Base-by-base conservation (phyloP, 2,113 vertebrate genomes). In the Triplophysa rosa region DNA sequence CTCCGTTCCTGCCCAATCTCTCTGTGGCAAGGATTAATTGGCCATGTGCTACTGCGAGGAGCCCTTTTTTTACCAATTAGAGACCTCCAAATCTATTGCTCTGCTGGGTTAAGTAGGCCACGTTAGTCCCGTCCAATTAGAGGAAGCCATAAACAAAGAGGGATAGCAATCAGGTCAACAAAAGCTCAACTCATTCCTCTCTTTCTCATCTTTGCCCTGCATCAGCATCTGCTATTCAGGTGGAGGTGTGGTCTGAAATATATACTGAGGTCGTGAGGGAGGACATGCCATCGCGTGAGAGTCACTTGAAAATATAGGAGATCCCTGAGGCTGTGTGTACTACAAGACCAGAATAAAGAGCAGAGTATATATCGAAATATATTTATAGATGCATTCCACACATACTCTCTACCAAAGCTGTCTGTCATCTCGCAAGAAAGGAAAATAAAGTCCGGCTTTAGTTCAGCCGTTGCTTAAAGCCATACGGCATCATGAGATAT, bases 41-140 rank as follows among this genome's bases (percentile, higher is more conserved):
- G 78, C 71, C 77, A 80, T 83, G 82, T 83, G 70, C 82, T 80
- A 23, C 64, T 58, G 68, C 59, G 68, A 70, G 58, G 56, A 80
- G 29, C 67, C 47, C 69, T 68, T 29, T 29, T 29, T 68, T 68
- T 84, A 81, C 83, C 84, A 85, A 86, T 88, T 84, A 86, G 75
- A 82, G 78, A 67, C 45, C 29, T 66, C 42, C 66, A 69, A 83
- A 82, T 85, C 79, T 71, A 71, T 72, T 62, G 77, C 79, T 77
- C 79, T 42, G 59, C 74, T 77, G 80, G 83, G 84, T 85, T 85
- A 87, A 86, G 84, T 84, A 82, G 84, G 83, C 77, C 83, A 81
- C 52, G 73, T 54, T 84, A 65, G 73, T 78, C 81, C 65, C 21
- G 40, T 80, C 86, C 83, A 87, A 85, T 86, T 87, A 87, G 40